These are phyloP conservation scores for Conus ventricosus DNA, from an alignment of 1,140 invertebrate species.

Conservation along the genomic window DNA sequence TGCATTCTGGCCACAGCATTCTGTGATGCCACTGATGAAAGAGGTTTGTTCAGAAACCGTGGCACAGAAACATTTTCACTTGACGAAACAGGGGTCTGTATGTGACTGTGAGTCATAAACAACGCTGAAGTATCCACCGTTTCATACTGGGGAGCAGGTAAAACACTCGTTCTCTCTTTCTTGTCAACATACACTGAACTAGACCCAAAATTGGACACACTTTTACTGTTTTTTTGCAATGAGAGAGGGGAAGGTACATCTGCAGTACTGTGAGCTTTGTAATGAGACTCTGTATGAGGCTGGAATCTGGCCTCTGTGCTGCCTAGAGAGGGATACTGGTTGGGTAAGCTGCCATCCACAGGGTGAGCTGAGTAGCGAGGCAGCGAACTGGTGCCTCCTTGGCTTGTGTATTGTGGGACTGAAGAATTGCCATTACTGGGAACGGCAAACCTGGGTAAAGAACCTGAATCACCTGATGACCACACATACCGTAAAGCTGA, in stretches of 20 bases:
- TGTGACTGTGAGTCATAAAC: slow-evolving; percentile 22
- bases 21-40: background rate
- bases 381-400: slow-evolving; percentile 15
- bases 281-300: background rate
- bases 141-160: background rate
- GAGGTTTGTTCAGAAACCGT: slow-evolving; percentile 23
- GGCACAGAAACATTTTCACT: slow-evolving; percentile 16
- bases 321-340: slow-evolving; percentile 23
- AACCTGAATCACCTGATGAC: slow-evolving; percentile 3
- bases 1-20: background rate
- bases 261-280: background rate
- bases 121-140: background rate
- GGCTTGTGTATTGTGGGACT: background rate
- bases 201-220: background rate
- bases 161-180: background rate
- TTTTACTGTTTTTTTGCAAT: background rate
- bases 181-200: slow-evolving; percentile 7
- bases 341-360: slow-evolving; percentile 17
- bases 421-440: background rate
- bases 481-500: background rate
- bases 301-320: slow-evolving; percentile 17
- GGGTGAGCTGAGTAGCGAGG: background rate
- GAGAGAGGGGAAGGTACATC: background rate
- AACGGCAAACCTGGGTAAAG: slow-evolving; percentile 17
- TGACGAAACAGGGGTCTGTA: background rate